Conservation (phyloP, 2,113 vertebrate genomes). For the Lepisosteus osseus region DNA sequence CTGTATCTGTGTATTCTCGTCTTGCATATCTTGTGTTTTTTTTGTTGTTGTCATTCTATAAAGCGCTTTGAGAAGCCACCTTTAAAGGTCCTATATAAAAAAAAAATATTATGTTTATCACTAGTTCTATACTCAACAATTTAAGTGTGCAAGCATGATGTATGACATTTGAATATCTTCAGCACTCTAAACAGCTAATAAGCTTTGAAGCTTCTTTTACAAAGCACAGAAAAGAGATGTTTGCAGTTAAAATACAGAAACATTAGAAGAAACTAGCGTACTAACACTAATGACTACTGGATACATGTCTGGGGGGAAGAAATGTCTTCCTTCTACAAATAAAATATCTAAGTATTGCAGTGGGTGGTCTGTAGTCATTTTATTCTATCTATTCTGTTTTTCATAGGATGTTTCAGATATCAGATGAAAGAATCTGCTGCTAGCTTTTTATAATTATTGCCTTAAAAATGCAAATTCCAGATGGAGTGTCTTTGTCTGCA, state of each 20-base stretch:
- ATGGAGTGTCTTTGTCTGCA: slow-evolving; percentile 1
- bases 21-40: no score
- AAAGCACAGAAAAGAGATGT: no score
- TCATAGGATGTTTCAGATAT: slow-evolving; percentile 27
- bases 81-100: no score
- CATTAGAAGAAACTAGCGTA: neutral
- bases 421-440: slow-evolving; percentile 28
- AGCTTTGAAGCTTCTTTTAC: no score
- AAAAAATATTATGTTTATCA: no score
- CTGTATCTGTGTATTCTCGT: no score
- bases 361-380: neutral
- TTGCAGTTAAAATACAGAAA: neutral
- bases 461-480: slow-evolving; percentile 4
- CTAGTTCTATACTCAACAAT: no score
- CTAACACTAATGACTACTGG: neutral
- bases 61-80: no score
- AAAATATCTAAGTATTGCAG: neutral
- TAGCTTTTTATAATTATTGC: slow-evolving; percentile 16
- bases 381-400: neutral
- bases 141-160: no score
- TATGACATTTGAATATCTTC: no score
- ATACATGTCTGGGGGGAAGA: neutral
- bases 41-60: no score
- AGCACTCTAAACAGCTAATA: no score
- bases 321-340: neutral